A percentile compares a stretch with the other conserved stretches of the same genome.
These are phyloP conservation scores for Falcaria lacertinaria DNA, from an alignment of 2,888 invertebrate genomes.

Conservation along the genomic window DNA sequence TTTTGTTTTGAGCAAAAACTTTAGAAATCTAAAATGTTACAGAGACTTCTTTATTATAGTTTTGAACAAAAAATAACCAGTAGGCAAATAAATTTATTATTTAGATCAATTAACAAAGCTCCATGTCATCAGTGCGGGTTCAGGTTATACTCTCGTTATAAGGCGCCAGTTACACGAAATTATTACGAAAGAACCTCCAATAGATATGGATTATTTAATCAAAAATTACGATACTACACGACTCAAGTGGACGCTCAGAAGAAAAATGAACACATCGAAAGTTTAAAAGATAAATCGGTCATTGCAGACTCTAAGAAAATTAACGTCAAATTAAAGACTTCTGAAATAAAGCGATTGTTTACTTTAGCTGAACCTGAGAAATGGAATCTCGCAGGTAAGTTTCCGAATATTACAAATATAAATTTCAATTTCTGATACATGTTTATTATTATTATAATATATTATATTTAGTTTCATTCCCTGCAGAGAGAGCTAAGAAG, in stretches of 20 bases:
- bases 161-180: slow-evolving; percentile 47
- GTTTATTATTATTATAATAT: too few species aligned
- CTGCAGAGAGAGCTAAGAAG: too few species aligned
- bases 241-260: slow-evolving; percentile 62
- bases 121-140: slow-evolving; percentile 61
- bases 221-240: slow-evolving; percentile 51
- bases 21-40: slow-evolving; percentile 53
- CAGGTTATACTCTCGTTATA: slow-evolving; percentile 60
- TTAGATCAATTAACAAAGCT: slow-evolving; percentile 35
- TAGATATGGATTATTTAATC: slow-evolving; percentile 44
- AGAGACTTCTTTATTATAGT: slow-evolving; percentile 51
- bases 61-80: slow-evolving; percentile 55
- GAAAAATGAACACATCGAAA: slow-evolving; percentile 46
- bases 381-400: slow-evolving; percentile 80
- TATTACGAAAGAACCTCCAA: slow-evolving; percentile 50
- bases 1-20: slow-evolving; percentile 17
- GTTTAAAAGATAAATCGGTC: slow-evolving; percentile 38
- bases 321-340: slow-evolving; percentile 70
- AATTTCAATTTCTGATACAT: too few species aligned
- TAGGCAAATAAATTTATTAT: slow-evolving; percentile 46
- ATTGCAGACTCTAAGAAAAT: slow-evolving; percentile 55
- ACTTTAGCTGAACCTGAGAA: slow-evolving; percentile 81
- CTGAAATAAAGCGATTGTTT: slow-evolving; percentile 78
- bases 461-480: too few species aligned
- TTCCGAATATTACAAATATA: not conserved